Conservation (phyloP, 2,113 vertebrate genomes). For the Psephotus haematonotus region DNA sequence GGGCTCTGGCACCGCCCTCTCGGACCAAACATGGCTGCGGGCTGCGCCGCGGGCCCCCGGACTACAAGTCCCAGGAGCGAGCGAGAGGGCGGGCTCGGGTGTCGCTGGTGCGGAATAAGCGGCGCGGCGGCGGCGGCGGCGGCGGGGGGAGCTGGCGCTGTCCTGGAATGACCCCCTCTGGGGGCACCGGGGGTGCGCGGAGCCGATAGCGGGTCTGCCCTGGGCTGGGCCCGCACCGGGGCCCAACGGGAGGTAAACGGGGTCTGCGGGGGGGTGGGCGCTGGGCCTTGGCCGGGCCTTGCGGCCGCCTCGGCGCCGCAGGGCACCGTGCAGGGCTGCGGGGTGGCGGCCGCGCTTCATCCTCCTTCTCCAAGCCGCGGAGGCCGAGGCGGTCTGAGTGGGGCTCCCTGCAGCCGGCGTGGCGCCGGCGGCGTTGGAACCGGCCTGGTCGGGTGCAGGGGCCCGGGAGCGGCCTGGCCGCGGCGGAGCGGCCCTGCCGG, state of each 20-base stretch:
- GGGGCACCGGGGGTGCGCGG: not conserved
- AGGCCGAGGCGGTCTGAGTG: not conserved
- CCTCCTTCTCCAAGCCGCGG: not conserved
- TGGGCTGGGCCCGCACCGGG: not conserved
- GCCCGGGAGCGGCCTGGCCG: not conserved
- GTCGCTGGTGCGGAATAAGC: not conserved
- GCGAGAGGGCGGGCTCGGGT: not conserved
- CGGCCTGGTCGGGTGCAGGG: not conserved
- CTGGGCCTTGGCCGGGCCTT: not conserved
- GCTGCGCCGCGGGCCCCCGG: too few species aligned
- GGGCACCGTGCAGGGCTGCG: not conserved
- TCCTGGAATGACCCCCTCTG: slow-evolving; percentile 16
- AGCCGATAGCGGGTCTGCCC: not conserved
- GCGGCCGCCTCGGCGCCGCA: too few species aligned
- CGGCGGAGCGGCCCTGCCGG: too few species aligned
- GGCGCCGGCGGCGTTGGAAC: not conserved
- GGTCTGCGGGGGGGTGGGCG: not conserved
- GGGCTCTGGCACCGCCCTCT: not conserved
- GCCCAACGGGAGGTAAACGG: not conserved
- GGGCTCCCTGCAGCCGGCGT: not conserved
- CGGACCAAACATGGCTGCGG: not conserved
- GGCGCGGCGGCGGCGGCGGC: not conserved
- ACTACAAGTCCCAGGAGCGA: slow-evolving; percentile 45
- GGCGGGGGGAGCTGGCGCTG: slow-evolving; percentile 15
- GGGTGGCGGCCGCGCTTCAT: not conserved